phyloP scores from a whole-genome alignment of 2,888 invertebrate species.

The Caenorhabditis sulstoni region DNA sequence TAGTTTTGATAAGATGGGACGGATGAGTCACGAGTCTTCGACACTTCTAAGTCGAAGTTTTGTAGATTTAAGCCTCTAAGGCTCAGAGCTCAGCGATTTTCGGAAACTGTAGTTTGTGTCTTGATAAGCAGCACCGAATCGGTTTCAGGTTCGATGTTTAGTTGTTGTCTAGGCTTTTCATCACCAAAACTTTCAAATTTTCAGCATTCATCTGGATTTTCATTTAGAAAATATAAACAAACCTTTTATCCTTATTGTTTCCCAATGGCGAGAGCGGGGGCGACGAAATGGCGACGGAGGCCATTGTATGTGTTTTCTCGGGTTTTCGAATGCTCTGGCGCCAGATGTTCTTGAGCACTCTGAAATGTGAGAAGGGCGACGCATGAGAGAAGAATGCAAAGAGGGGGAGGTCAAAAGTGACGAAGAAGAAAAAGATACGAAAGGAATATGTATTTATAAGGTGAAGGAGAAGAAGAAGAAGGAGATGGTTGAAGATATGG shows the following conservation, averaged over 20 bases:
- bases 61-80: too few relatives aligned
- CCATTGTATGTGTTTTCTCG: constrained; percentile 25
- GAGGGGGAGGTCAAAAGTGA: not conserved
- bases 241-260: constrained; percentile 60
- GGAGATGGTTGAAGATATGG: constrained; percentile 8
- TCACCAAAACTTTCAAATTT: too few relatives aligned
- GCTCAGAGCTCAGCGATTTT: too few relatives aligned
- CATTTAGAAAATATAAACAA: constrained; percentile 24
- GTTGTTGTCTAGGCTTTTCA: too few relatives aligned
- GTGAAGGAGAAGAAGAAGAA: not conserved
- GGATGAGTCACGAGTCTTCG: not conserved
- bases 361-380: constrained; percentile 6
- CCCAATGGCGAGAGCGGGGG: constrained; percentile 58
- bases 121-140: too few relatives aligned
- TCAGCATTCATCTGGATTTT: too few relatives aligned
- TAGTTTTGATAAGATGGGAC: not conserved
- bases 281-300: constrained; percentile 57
- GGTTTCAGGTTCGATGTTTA: too few relatives aligned
- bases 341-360: constrained; percentile 53
- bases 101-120: not conserved
- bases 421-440: too few relatives aligned
- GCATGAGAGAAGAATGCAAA: not conserved
- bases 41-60: too few relatives aligned
- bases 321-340: not conserved
- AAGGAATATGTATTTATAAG: too few relatives aligned